Evolutionary conservation across 2,113 vertebrate species (phyloP), one percentile per base, ranked within the genome.

Genomic region (Toxotes chatareus): DNA sequence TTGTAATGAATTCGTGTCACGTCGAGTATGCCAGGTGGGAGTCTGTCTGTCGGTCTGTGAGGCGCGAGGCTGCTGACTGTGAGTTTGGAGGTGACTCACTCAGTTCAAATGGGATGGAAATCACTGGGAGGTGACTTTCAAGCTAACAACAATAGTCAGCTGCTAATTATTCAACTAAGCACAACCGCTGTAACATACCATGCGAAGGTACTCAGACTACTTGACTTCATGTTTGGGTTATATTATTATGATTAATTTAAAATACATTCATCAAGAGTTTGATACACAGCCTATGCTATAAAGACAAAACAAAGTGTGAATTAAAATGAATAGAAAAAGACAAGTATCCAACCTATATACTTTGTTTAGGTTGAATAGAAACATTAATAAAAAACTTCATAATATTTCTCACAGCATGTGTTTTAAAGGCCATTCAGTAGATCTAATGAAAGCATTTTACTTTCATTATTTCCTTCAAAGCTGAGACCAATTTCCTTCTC

Each of bases 1-100:
- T 77, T 65, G 83, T 91, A 91, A 93, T 92, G 61, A 88, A 94
- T 93, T 93, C 72, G 27, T 5, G 4, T 91, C 90, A 90, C 89
- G 87, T 86, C 16, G 68, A 79, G 71, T 46, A 38, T 57, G 80
- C 86, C 90, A 91, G 91, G 87, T 92, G 90, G 88, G 84, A 89
- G 87, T 83, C 61, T 34, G 91, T 83, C 84, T 32, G 78, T 74
- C 68, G 66, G 76, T 68, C 79, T 56, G 83, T 31, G 79, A 73
- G 78, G 64, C 42, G 3, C n/a, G 23, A 59, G 56, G 80, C 84
- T 86, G 91, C 80, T 76, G 84, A 78, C 76, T 73, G 62, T 7
- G 73, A 51, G 71, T 80, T 90, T 92, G 80, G 83, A 92, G 84
- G 91, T 86, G 88, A 90, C 86, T 91, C 76, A 27, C 73, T 83